Percentiles rank a stretch among this genome's conserved stretches.
Conservation (phyloP, 1,140 invertebrate species). For the Drosophila cardini region DNA sequence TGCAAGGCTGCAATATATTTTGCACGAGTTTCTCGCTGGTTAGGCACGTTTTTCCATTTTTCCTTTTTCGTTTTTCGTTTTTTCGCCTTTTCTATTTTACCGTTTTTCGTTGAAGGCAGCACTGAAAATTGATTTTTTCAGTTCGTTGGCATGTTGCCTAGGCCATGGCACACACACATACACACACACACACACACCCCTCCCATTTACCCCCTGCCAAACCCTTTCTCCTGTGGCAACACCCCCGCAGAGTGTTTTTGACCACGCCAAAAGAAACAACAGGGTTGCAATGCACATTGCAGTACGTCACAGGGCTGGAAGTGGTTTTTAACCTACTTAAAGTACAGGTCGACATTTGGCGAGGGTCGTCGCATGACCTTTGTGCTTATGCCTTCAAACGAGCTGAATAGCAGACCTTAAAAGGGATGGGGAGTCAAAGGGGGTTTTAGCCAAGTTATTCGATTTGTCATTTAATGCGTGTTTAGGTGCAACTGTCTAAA, state of each 20-base stretch:
- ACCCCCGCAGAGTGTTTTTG: conserved; percentile 20
- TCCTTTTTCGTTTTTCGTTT: too few relatives aligned
- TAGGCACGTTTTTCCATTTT: conserved; percentile 63
- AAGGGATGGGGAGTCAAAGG: not conserved
- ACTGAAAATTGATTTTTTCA: conserved; percentile 76
- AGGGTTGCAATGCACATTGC: conserved; percentile 51
- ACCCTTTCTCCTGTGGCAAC: not conserved
- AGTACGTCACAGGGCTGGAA: conserved; percentile 53
- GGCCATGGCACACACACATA: not conserved
- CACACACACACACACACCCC: too few relatives aligned
- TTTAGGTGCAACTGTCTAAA: conserved; percentile 23
- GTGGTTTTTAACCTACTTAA: conserved; percentile 79
- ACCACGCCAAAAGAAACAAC: conserved; percentile 48
- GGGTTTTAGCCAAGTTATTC: not conserved
- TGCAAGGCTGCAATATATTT: conserved; percentile 83
- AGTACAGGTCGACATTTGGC: conserved; percentile 70
- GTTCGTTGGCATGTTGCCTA: conserved; percentile 80
- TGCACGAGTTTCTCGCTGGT: conserved; percentile 79
- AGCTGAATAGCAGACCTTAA: too few relatives aligned
- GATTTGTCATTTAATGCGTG: conserved; percentile 22
- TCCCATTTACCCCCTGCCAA: conserved; percentile 10
- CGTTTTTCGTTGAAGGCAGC: conserved; percentile 25
- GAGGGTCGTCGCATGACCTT: conserved; percentile 79
- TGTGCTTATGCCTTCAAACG: conserved; percentile 44
- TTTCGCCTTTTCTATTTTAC: too few relatives aligned